Conservation (phyloP, 2,797 vertebrate genomes). For the Falco rusticolus region DNA sequence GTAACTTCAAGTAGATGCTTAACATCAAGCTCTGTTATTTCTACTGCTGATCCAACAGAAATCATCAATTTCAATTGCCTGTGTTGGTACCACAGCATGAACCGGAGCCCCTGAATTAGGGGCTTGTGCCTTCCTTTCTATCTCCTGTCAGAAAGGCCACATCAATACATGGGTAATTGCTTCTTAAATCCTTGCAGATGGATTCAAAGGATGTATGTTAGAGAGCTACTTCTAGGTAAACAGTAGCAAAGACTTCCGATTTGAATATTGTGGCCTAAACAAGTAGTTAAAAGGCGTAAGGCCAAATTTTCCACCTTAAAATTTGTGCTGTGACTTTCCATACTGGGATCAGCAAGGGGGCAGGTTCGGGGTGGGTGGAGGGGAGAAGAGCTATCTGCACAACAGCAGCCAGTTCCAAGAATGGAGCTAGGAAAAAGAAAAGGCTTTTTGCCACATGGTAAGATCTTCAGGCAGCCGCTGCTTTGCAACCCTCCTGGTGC, state of each 20-base stretch:
- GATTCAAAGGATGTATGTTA: background rate
- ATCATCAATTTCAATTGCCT: background rate
- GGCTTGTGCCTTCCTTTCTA: background rate
- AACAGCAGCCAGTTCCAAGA: background rate
- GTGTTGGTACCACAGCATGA: background rate
- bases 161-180: accelerated
- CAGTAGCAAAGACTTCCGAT: background rate
- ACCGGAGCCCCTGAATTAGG: background rate
- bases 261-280: background rate
- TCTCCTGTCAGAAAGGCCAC: background rate
- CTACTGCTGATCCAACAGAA: background rate
- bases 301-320: background rate
- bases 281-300: background rate
- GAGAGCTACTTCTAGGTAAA: background rate
- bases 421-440: background rate
- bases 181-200: background rate
- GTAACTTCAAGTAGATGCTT: background rate
- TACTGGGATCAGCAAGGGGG: background rate
- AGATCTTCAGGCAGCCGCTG: background rate
- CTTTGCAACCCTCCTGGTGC: background rate
- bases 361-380: background rate
- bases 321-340: background rate
- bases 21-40: background rate
- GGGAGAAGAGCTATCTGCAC: background rate
- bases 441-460: background rate